A percentile compares a stretch with the other conserved stretches of the same genome.
These are phyloP conservation scores for Glaucopsyche alexis DNA, from an alignment of 2,888 invertebrate genomes.

Conservation along the genomic window DNA sequence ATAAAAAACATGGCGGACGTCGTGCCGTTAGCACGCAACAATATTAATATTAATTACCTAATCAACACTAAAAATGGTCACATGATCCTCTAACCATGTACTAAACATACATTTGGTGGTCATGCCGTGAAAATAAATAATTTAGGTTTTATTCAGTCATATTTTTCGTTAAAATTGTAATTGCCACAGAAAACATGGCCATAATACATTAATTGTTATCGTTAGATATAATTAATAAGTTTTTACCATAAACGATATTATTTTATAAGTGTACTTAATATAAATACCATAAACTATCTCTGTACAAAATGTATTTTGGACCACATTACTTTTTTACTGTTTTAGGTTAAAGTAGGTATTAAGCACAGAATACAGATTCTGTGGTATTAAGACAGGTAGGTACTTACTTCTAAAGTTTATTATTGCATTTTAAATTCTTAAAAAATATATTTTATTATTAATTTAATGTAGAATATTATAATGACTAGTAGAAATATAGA, in stretches of 20 bases:
- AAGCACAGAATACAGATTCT: no score
- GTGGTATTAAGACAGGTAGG: no score
- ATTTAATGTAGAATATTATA: no score
- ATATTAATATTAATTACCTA: conserved; percentile 26
- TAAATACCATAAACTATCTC: background rate
- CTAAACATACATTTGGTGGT: background rate
- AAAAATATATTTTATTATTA: no score
- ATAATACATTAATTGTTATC: background rate
- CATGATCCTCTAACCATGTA: background rate
- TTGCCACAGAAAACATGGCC: background rate
- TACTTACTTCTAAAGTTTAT: no score
- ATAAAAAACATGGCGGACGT: conserved; percentile 9
- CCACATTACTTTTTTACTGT: no score
- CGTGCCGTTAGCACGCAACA: conserved; percentile 14
- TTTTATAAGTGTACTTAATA: background rate
- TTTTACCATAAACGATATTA: background rate
- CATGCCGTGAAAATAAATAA: conserved; percentile 14
- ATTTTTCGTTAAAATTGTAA: conserved; percentile 5
- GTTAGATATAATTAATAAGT: background rate
- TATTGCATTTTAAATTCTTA: no score
- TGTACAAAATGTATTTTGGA: background rate
- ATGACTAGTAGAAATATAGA: no score
- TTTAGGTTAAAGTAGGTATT: no score
- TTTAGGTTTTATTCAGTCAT: background rate
- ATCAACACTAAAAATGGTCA: conserved; percentile 9